Conservation (phyloP, 1,140 invertebrate species). For the Bombus superbus region DNA sequence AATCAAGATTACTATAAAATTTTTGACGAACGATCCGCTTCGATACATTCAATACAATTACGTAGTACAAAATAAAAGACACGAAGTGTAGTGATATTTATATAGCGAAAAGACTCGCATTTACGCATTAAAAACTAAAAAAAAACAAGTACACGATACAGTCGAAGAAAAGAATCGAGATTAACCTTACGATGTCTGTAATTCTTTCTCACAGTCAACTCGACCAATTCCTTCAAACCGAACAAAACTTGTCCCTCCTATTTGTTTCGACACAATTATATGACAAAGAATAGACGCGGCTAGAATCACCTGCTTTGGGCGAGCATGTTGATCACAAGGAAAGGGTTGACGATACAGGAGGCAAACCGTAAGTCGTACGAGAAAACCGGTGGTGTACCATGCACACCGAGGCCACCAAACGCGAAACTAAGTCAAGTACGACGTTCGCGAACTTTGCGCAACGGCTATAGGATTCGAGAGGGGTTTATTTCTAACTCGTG, state of each 20-base stretch:
- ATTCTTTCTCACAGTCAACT: neutral
- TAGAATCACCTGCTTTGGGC: slow-evolving; percentile 62
- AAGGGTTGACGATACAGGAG: slow-evolving; percentile 5
- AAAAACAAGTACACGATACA: neutral
- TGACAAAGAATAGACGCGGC: neutral
- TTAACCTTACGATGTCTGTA: no score
- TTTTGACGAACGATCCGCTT: no score
- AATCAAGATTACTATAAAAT: no score
- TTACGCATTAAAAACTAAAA: no score
- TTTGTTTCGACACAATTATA: neutral
- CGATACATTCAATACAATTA: no score
- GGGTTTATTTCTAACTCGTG: slow-evolving; percentile 74
- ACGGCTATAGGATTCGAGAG: slow-evolving; percentile 51
- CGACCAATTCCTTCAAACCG: neutral
- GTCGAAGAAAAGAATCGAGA: neutral
- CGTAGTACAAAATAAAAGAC: no score
- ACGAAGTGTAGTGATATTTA: no score
- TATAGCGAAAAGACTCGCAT: no score
- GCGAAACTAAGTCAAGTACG: slow-evolving; percentile 77
- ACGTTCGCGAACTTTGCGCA: slow-evolving; percentile 68
- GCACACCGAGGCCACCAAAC: slow-evolving; percentile 63
- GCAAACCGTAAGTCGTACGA: neutral
- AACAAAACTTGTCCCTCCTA: neutral
- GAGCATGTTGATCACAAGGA: slow-evolving; percentile 56
- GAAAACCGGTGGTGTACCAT: slow-evolving; percentile 42